phyloP scores from a whole-genome alignment of 1,140 invertebrate genomes.

The Rhagoletis zephyria region DNA sequence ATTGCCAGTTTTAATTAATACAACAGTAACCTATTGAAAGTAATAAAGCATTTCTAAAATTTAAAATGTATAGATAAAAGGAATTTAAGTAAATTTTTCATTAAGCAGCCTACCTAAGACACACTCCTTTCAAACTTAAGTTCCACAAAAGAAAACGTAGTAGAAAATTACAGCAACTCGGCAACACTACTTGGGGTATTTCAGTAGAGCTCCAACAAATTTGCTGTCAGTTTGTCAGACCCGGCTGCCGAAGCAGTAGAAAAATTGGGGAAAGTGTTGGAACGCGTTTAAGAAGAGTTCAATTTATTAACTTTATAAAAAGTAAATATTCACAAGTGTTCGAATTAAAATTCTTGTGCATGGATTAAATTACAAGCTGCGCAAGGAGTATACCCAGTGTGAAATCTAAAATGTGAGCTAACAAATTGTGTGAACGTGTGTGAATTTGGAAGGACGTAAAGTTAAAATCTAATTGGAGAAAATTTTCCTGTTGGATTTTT shows the following conservation, averaged over 20 bases:
- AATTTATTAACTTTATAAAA: slow-evolving; percentile 29
- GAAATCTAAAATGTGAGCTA: not conserved
- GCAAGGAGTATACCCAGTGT: not conserved
- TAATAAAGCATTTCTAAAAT: too few relatives aligned
- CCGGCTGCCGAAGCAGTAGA: slow-evolving; percentile 33
- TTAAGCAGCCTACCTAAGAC: not conserved
- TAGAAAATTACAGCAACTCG: not conserved
- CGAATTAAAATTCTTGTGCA: slow-evolving; percentile 16
- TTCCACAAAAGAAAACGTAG: not conserved
- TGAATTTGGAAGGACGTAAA: slow-evolving; percentile 1
- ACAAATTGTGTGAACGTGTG: not conserved
- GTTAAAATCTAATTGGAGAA: not conserved
- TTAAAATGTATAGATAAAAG: too few relatives aligned
- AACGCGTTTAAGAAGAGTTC: slow-evolving; percentile 39
- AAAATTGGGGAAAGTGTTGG: slow-evolving; percentile 45
- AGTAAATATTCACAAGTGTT: slow-evolving; percentile 18
- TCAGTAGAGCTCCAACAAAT: slow-evolving; percentile 26
- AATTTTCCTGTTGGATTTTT: not conserved
- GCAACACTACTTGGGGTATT: slow-evolving; percentile 24
- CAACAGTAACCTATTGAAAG: too few relatives aligned
- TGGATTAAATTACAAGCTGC: not conserved
- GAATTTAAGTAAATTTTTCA: not conserved
- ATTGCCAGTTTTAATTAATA: too few relatives aligned
- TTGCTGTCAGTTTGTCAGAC: slow-evolving; percentile 26
- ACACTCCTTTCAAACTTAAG: not conserved